Conservation (phyloP, 2,797 vertebrate genomes). For the Anguilla anguilla region DNA sequence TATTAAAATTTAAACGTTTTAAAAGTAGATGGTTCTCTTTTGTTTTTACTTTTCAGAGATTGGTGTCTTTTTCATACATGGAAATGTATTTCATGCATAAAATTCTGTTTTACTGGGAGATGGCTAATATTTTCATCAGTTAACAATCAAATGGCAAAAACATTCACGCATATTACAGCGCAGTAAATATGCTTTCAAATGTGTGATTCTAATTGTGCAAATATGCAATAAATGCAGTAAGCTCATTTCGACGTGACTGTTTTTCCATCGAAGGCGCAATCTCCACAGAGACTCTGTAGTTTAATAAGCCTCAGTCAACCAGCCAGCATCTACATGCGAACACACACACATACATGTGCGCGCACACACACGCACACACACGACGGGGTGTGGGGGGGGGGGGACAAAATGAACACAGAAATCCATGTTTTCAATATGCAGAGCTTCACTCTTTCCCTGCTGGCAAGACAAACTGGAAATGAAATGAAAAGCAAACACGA, state of each 20-base stretch:
- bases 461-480: conserved; percentile 59
- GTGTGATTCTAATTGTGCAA: not conserved
- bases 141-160: not conserved
- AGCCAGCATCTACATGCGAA: not conserved
- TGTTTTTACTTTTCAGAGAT: not conserved
- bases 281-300: not conserved
- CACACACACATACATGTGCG: not conserved
- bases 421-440: conserved; percentile 41
- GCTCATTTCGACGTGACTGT: not conserved
- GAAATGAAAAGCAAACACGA: conserved; percentile 60
- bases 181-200: conserved; percentile 2
- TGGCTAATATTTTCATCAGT: not conserved
- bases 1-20: not conserved
- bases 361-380: not conserved
- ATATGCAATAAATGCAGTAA: not conserved
- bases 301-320: not conserved
- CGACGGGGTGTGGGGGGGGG: not conserved
- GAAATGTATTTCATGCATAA: conserved; percentile 15
- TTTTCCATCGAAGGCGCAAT: not conserved
- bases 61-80: not conserved
- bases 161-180: not conserved
- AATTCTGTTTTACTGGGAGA: not conserved
- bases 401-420: not conserved
- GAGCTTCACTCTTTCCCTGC: conserved; percentile 43
- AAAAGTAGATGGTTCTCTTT: not conserved